Evolutionary conservation across 1,140 invertebrate genomes (phyloP).

Genomic region (Cepaea nemoralis): DNA sequence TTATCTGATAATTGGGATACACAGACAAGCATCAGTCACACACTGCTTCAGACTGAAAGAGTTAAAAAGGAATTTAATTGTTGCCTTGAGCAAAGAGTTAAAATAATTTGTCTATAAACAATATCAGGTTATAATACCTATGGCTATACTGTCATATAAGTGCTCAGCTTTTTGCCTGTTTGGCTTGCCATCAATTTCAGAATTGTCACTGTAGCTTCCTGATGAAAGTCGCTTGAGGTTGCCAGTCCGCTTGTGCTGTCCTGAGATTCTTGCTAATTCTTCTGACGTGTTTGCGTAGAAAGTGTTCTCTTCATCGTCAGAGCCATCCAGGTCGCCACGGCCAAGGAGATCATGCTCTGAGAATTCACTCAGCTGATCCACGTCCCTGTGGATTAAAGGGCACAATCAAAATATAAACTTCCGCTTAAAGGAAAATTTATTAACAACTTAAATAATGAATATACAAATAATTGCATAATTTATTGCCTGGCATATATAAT

Average conservation of each 20-base stretch:
- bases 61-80: no score
- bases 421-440: constrained; percentile 5
- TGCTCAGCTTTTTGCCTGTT: constrained; percentile 6
- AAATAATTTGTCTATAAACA: no score
- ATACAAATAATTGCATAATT: no score
- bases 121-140: no score
- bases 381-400: constrained; percentile 58
- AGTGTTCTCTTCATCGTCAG: constrained; percentile 58
- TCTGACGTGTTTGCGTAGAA: constrained; percentile 61
- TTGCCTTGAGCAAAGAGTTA: no score
- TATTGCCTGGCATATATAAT: no score
- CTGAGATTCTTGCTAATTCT: constrained; percentile 58
- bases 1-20: no score
- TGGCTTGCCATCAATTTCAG: constrained; percentile 7
- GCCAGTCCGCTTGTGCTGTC: constrained; percentile 42
- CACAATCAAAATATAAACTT: no score
- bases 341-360: constrained; percentile 56
- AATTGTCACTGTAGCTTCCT: constrained; percentile 37
- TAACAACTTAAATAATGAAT: no score
- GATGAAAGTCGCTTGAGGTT: constrained; percentile 28
- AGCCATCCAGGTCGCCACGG: constrained; percentile 44
- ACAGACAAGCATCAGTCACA: no score
- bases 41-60: no score
- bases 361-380: constrained; percentile 65
- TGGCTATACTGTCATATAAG: neutral